phyloP scores from a whole-genome alignment of 1,140 invertebrate genomes.

The Ridgeia piscesae region DNA sequence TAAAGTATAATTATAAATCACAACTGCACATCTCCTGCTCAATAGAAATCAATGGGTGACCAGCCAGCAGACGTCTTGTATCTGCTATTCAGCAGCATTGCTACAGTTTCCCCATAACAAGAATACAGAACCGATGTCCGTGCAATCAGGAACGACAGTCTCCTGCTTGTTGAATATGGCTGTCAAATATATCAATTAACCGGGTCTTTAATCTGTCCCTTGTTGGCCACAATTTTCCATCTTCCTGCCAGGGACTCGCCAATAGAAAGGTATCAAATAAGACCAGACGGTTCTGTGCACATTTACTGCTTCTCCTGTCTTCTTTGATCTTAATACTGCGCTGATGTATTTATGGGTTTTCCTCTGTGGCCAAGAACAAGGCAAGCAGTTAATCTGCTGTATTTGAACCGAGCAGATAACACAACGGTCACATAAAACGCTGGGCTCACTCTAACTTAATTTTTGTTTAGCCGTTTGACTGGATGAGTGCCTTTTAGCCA shows the following conservation, averaged over 20 bases:
- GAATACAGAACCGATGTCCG: background rate
- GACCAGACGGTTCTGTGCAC: background rate
- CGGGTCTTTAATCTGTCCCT: background rate
- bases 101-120: background rate
- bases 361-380: background rate
- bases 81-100: background rate
- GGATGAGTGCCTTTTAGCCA: too few species aligned
- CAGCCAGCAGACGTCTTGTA: background rate
- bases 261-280: background rate
- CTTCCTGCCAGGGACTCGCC: background rate
- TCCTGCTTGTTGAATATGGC: background rate
- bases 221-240: background rate
- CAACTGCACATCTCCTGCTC: background rate
- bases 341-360: background rate
- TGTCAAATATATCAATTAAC: slow-evolving; percentile 6
- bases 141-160: background rate
- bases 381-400: background rate
- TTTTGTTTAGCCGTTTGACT: too few species aligned
- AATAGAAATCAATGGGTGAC: background rate
- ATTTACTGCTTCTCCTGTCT: background rate
- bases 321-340: background rate
- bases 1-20: background rate
- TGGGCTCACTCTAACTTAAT: too few species aligned
- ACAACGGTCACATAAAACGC: background rate
- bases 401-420: background rate